Evolutionary conservation across 2,888 invertebrate species (phyloP), one percentile per base, ranked within the genome.

Genomic region (Athrips mouffetella): DNA sequence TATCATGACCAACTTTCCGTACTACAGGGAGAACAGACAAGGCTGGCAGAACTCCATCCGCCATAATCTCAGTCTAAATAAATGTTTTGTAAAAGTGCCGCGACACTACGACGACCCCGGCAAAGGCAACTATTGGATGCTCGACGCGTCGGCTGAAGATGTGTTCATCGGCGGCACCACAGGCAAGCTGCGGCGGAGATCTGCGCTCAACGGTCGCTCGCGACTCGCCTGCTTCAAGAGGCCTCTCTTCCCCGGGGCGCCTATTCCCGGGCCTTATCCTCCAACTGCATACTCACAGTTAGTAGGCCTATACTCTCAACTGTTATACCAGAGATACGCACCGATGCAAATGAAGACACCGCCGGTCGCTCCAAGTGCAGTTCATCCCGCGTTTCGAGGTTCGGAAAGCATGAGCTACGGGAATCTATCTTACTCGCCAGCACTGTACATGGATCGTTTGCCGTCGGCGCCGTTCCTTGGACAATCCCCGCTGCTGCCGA

Each of bases 101-200:
- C 91, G 99, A 0, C 98, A 98, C 73, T 99, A 99, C 86, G 98
- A 99, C 83, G 99, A 99, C 79, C 99, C 99, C 0, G 99, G 99
- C 2, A 99, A 99, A 82, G 99, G 99, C 0, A 99, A 99, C 88
- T 99, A 99, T 88, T 99, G 99, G 99, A 99, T 99, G 98, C 81
- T 99, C 66, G 99, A 99, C 78, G 96, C 98, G 1, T 96, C 96
- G 21, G 95, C 96, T n/a, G 98, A 99, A 73, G 99, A 99, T 69
- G 98, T 99, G 29, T 98, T 98, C 80, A 99, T 99, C 72, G 99
- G 99, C 0, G 97, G 98, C 1, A 97, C 98, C 0, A 99, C 99
- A 0, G 99, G 99, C 1, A 99, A 82, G 83, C 89, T 99, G 16
- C 91, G 98, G 0, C 89, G 99, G 29, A 91, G 98, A 45, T 96